These are phyloP conservation scores for Disparrhopalites patrizii DNA, from an alignment of 2,888 invertebrate species.

Conservation along the genomic window DNA sequence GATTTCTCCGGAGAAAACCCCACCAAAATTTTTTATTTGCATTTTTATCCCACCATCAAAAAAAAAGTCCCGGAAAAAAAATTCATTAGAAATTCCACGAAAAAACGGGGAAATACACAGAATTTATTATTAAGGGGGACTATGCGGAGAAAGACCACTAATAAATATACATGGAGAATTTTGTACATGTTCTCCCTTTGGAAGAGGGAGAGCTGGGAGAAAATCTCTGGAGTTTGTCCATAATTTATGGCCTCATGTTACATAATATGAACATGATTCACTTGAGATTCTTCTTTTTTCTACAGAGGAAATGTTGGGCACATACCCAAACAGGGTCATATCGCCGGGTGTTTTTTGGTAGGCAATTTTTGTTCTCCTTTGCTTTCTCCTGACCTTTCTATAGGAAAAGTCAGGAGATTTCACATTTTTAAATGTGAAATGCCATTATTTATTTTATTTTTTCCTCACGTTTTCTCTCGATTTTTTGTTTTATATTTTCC, in stretches of 20 bases:
- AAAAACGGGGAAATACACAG: too few relatives aligned
- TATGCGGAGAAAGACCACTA: too few relatives aligned
- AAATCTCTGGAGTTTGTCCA: slow-evolving; percentile 8
- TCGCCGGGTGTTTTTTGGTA: too few relatives aligned
- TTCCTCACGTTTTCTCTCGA: neutral
- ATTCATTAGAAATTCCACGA: too few relatives aligned
- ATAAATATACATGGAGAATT: too few relatives aligned
- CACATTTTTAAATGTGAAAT: neutral
- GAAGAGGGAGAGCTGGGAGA: too few relatives aligned
- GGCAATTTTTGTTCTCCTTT: neutral
- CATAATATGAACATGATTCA: slow-evolving; percentile 21
- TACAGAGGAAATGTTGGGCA: neutral
- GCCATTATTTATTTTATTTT: neutral
- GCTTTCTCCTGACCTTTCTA: neutral
- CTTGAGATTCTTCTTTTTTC: neutral
- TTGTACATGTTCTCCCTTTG: too few relatives aligned
- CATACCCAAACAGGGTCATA: neutral
- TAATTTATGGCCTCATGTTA: slow-evolving; percentile 20
- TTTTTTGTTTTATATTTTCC: neutral
- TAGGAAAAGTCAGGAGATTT: neutral
- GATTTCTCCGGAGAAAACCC: too few relatives aligned
- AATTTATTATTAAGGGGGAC: too few relatives aligned
- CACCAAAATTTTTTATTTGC: too few relatives aligned
- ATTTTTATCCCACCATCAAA: too few relatives aligned
- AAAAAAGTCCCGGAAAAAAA: too few relatives aligned